Percentiles rank a stretch among this genome's conserved stretches.
Conservation (phyloP, 1,140 invertebrate genomes). For the Drosophila burlai region DNA sequence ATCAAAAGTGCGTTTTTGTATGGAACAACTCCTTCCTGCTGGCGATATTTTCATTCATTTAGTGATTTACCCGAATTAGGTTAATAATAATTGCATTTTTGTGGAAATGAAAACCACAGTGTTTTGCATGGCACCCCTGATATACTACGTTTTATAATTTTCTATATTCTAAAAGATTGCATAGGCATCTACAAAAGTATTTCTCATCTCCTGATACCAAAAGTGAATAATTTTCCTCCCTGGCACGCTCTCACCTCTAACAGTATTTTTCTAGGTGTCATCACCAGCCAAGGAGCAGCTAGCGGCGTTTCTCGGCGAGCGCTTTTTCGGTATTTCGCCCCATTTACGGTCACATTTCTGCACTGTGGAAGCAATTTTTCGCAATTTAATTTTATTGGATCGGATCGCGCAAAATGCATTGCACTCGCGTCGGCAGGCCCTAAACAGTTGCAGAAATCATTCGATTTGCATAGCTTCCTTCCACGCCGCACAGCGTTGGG, state of each 20-base stretch:
- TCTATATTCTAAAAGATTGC: neutral
- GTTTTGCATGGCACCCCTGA: no score
- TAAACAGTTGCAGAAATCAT: neutral
- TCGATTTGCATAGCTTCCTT: neutral
- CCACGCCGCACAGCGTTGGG: constrained; percentile 9
- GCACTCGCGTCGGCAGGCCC: constrained; percentile 2
- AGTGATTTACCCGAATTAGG: neutral
- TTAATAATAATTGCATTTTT: no score
- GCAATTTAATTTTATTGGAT: constrained; percentile 48
- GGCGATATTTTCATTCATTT: neutral
- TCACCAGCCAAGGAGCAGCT: neutral
- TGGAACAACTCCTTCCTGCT: no score
- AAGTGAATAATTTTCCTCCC: no score
- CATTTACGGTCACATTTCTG: constrained; percentile 37
- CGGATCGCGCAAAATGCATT: constrained; percentile 31
- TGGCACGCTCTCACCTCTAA: neutral
- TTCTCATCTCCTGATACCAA: neutral
- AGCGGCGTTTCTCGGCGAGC: constrained; percentile 18
- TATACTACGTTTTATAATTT: no score
- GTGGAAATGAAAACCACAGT: no score
- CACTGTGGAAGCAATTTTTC: constrained; percentile 49
- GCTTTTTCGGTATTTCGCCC: constrained; percentile 39
- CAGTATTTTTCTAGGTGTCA: neutral
- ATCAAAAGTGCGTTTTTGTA: no score
- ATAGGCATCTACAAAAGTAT: neutral